Percentiles rank a stretch among this genome's conserved stretches.
Conservation (phyloP, 2,888 invertebrate species). For the Drosophila peninsularis region DNA sequence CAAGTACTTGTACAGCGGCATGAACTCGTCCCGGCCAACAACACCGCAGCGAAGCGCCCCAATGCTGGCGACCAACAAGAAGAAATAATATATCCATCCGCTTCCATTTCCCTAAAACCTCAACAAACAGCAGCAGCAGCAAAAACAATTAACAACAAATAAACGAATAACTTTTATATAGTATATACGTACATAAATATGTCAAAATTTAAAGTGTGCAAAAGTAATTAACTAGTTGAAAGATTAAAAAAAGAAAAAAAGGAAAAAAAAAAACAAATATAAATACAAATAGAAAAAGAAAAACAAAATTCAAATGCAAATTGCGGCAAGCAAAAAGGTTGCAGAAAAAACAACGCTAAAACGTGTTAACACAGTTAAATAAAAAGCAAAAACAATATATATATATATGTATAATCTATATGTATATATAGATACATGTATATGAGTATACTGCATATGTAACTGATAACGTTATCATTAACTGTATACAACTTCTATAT, state of each 20-base stretch:
- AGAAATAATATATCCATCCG: conserved; percentile 85
- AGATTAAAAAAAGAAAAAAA: conserved; percentile 8
- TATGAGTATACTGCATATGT: conserved; percentile 32
- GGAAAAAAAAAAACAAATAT: conserved; percentile 2
- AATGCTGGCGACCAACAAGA: conserved; percentile 84
- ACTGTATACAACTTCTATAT: conserved; percentile 54
- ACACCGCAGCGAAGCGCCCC: conserved; percentile 92
- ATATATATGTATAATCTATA: conserved; percentile 17
- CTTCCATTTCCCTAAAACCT: conserved; percentile 84
- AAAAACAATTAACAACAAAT: conserved; percentile 39
- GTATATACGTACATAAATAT: conserved; percentile 38
- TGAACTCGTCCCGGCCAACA: conserved; percentile 93
- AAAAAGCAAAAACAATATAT: neutral
- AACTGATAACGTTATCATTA: conserved; percentile 44
- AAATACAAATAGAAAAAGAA: too few species aligned
- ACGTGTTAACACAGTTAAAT: conserved; percentile 15
- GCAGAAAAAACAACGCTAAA: conserved; percentile 12
- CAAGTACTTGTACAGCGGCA: conserved; percentile 97
- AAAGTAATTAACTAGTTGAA: conserved; percentile 50
- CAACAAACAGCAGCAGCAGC: conserved; percentile 34
- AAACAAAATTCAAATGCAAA: conserved; percentile 19
- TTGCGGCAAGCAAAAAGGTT: conserved; percentile 5
- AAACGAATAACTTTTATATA: conserved; percentile 57
- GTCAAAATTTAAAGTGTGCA: conserved; percentile 40
- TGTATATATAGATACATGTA: conserved; percentile 22